These are phyloP conservation scores for Heterochromis multidens DNA, from an alignment of 2,113 vertebrate species.

Conservation along the genomic window DNA sequence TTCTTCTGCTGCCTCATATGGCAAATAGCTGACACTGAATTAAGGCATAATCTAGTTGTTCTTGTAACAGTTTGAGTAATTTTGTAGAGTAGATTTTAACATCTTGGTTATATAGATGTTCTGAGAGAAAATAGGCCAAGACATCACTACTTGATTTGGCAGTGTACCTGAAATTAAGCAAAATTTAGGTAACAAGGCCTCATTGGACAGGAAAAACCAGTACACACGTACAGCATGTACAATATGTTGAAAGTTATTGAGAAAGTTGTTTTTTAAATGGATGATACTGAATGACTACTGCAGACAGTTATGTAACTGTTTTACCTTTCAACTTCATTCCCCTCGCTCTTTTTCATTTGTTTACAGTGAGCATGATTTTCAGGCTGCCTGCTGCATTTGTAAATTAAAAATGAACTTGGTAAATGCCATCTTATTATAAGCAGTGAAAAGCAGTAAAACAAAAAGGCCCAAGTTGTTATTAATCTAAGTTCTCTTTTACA, in stretches of 20 bases:
- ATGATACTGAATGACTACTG: neutral
- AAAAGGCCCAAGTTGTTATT: neutral
- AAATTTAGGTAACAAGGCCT: neutral
- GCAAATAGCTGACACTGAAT: neutral
- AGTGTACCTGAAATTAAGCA: neutral
- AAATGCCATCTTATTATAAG: neutral
- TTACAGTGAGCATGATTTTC: neutral
- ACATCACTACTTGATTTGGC: neutral
- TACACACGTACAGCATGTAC: accelerated
- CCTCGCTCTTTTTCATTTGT: neutral
- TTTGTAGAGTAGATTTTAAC: neutral
- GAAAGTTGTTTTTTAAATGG: neutral
- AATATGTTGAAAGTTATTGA: neutral
- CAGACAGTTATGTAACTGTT: neutral
- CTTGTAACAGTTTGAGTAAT: neutral
- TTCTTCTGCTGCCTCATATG: neutral
- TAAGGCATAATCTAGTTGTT: neutral
- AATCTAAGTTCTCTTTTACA: neutral
- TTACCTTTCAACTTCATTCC: neutral
- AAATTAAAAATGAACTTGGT: neutral
- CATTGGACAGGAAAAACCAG: neutral
- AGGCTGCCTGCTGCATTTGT: neutral
- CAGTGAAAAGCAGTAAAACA: neutral
- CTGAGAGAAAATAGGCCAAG: neutral
- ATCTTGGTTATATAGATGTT: neutral